phyloP scores from a whole-genome alignment of 2,888 invertebrate genomes.

The Heliconius sara region DNA sequence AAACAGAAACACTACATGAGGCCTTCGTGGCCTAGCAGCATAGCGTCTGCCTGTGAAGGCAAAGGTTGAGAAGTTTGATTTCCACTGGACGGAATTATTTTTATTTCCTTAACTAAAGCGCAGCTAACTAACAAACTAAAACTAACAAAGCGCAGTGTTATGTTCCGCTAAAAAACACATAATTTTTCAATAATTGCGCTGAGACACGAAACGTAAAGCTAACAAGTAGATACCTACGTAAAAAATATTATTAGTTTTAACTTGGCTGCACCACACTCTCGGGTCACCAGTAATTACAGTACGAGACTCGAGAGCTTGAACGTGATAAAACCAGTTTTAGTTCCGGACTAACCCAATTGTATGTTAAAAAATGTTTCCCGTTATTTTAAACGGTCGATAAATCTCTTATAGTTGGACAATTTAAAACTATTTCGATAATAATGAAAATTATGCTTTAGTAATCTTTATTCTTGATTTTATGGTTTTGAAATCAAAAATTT shows the following conservation, averaged over 20 bases:
- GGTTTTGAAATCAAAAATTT: background rate
- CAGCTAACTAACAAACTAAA: too few relatives aligned
- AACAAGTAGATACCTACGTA: constrained; percentile 6
- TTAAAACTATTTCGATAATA: background rate
- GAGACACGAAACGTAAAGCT: background rate
- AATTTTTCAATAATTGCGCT: background rate
- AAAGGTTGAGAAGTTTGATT: background rate
- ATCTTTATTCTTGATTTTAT: constrained; percentile 7
- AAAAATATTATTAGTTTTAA: background rate
- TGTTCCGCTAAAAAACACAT: background rate
- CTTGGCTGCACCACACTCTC: constrained; percentile 23
- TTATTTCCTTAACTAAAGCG: too few relatives aligned
- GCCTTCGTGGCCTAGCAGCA: too few relatives aligned
- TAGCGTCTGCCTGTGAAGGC: background rate
- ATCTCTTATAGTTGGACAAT: constrained; percentile 5
- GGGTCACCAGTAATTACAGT: constrained; percentile 20
- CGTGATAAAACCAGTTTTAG: constrained; percentile 29
- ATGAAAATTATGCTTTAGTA: background rate
- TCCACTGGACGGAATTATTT: background rate
- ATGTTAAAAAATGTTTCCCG: constrained; percentile 22
- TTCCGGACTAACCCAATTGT: constrained; percentile 24
- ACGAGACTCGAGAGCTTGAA: constrained; percentile 21
- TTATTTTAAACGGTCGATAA: constrained; percentile 20
- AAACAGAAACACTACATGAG: too few relatives aligned
- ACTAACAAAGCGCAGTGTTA: background rate